phyloP scores from a whole-genome alignment of 2,888 invertebrate species.

The Drosophila sordidula region DNA sequence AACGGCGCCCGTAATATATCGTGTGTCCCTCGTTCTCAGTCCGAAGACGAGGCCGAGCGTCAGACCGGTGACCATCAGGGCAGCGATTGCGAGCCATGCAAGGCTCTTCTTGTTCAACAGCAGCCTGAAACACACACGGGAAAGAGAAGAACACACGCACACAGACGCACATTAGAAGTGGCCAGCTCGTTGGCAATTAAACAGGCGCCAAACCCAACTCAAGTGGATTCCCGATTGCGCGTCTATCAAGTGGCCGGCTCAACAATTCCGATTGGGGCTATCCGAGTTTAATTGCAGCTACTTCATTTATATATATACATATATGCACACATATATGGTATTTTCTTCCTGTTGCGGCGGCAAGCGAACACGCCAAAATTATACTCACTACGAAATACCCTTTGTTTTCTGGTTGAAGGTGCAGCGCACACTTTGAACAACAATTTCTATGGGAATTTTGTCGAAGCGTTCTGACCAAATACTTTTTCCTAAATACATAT shows the following conservation, averaged over 20 bases:
- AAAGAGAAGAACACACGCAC: neutral
- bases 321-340: neutral
- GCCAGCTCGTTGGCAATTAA: neutral
- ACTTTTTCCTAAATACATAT: neutral
- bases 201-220: neutral
- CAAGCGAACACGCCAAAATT: neutral
- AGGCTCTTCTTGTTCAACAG: conserved; percentile 69
- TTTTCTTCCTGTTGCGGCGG: neutral
- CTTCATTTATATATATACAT: neutral
- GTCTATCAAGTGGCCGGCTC: conserved; percentile 21
- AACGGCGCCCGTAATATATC: conserved; percentile 86
- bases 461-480: neutral
- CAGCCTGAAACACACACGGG: conserved; percentile 54
- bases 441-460: conserved; percentile 2
- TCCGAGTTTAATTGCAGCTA: neutral
- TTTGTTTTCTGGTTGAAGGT: neutral
- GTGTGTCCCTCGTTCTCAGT: conserved; percentile 45
- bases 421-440: too few relatives aligned
- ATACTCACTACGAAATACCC: neutral
- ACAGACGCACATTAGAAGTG: neutral
- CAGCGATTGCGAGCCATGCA: conserved; percentile 73
- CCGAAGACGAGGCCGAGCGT: conserved; percentile 80
- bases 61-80: conserved; percentile 72
- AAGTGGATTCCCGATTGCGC: conserved; percentile 30
- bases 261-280: conserved; percentile 18